Evolutionary conservation across 2,888 invertebrate genomes (phyloP).

Genomic region (Rhagophthalmus giganteus): DNA sequence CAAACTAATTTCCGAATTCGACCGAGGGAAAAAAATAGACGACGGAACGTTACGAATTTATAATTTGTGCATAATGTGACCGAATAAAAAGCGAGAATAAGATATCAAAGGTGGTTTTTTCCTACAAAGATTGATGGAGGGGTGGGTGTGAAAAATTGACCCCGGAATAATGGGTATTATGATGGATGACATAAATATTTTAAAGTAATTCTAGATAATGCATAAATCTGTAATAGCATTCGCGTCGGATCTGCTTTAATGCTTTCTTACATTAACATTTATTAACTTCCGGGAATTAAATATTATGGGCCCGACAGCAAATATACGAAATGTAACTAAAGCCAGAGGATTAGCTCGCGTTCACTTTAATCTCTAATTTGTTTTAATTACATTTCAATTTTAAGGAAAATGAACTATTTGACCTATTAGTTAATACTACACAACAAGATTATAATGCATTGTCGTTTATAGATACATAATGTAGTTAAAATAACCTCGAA

Average conservation of each 20-base stretch:
- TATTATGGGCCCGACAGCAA: neutral
- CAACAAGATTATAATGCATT: too few relatives aligned
- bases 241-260: neutral
- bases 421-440: too few relatives aligned
- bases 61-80: neutral
- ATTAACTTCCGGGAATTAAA: neutral
- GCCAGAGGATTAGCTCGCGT: neutral
- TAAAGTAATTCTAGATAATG: constrained; percentile 5
- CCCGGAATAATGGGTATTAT: constrained; percentile 16
- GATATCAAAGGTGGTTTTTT: constrained; percentile 14
- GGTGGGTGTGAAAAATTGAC: constrained; percentile 16
- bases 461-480: too few relatives aligned
- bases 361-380: neutral
- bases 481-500: too few relatives aligned
- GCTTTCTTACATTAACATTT: neutral
- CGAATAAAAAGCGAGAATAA: constrained; percentile 9
- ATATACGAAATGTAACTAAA: neutral
- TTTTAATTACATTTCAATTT: too few relatives aligned
- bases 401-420: too few relatives aligned
- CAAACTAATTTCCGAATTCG: too few relatives aligned
- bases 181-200: constrained; percentile 22
- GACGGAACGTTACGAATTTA: too few relatives aligned
- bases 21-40: too few relatives aligned
- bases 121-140: constrained; percentile 22
- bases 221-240: neutral